Conservation (phyloP, 2,113 vertebrate genomes). For the Phalacrocorax carbo region DNA sequence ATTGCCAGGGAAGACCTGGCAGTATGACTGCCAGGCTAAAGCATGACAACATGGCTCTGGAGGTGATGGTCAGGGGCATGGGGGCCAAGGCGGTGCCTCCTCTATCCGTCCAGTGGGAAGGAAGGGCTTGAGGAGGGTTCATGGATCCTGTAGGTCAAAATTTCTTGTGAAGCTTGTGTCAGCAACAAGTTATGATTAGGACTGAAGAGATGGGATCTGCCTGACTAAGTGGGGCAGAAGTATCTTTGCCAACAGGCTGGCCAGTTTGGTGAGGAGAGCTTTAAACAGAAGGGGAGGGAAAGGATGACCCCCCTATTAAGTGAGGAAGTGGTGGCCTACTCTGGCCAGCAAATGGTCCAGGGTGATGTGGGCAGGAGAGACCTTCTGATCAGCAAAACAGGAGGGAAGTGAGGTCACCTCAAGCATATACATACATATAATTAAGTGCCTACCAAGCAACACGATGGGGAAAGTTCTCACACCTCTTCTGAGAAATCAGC, state of each 20-base stretch:
- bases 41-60: background rate
- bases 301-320: background rate
- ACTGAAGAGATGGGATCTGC: background rate
- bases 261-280: background rate
- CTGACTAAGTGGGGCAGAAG: background rate
- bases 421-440: background rate
- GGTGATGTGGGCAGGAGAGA: background rate
- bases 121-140: background rate
- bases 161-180: background rate
- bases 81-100: background rate
- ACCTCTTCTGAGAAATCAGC: background rate
- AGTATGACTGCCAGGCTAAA: no score
- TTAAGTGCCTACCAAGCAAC: background rate
- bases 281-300: background rate
- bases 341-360: background rate
- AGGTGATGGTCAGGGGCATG: background rate
- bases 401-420: background rate
- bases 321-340: background rate
- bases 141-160: background rate
- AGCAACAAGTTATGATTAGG: background rate
- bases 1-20: background rate
- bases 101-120: background rate
- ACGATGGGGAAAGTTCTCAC: background rate
- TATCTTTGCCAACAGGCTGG: background rate
- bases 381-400: background rate